Conservation (phyloP, 2,113 vertebrate species). For the Tragulus kanchil region DNA sequence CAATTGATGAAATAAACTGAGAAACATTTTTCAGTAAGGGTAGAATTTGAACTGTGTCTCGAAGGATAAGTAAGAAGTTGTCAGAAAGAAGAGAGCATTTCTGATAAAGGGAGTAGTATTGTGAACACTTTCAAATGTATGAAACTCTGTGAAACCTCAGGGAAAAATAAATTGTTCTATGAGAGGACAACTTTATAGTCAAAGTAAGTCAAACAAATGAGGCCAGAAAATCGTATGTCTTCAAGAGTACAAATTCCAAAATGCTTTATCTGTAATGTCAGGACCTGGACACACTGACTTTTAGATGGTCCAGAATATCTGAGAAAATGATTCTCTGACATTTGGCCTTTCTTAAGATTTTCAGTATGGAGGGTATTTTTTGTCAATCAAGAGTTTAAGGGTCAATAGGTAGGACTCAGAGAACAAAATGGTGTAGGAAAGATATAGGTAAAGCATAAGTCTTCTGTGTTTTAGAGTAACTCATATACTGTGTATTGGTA, state of each 20-base stretch:
- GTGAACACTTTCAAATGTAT: not conserved
- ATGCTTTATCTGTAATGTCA: not conserved
- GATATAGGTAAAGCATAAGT: not conserved
- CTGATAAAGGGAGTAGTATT: not conserved
- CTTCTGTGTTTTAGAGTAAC: not conserved
- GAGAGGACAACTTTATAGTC: not conserved
- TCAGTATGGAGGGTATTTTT: not conserved
- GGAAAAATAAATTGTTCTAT: not conserved
- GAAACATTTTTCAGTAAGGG: slow-evolving; percentile 15
- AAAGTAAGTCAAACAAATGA: not conserved
- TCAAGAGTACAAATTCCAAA: slow-evolving; percentile 31
- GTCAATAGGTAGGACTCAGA: not conserved
- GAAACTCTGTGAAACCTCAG: not conserved
- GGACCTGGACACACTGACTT: not conserved
- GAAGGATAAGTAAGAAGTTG: not conserved
- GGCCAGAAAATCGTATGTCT: not conserved
- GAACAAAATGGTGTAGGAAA: not conserved
- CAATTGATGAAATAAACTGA: not conserved
- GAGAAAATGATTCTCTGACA: not conserved
- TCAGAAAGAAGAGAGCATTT: not conserved
- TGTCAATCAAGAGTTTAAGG: not conserved
- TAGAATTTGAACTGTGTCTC: not conserved
- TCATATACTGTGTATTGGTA: not conserved
- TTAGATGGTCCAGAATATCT: not conserved
- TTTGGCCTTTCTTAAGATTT: not conserved